Evolutionary conservation across 2,113 vertebrate species (phyloP).

Genomic region (Columba livia): DNA sequence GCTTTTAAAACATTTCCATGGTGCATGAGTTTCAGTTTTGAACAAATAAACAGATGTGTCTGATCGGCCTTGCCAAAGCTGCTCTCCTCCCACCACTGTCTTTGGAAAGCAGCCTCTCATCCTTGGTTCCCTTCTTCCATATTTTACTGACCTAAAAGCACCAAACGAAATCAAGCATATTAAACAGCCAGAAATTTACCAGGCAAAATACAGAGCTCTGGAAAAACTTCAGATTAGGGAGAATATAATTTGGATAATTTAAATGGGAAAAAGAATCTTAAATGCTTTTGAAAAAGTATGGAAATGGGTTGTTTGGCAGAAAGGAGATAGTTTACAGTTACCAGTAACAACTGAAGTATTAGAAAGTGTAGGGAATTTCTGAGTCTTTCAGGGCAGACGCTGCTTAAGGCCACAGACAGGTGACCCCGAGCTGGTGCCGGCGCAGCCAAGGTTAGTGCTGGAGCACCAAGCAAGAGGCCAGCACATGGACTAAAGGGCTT

Average conservation of each 20-base stretch:
- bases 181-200: not conserved
- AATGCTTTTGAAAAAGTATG: not conserved
- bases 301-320: not conserved
- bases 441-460: not conserved
- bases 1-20: not conserved
- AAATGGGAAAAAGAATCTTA: not conserved
- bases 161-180: not conserved
- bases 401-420: not conserved
- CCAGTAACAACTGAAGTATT: not conserved
- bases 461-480: not conserved
- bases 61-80: not conserved
- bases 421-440: not conserved
- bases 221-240: not conserved
- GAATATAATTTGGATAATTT: not conserved
- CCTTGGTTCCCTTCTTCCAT: not conserved
- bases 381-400: not conserved
- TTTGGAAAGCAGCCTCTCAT: not conserved
- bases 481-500: not conserved
- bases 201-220: not conserved
- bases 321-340: not conserved
- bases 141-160: slow-evolving; percentile 1
- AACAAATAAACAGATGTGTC: slow-evolving; percentile 23
- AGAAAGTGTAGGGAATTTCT: not conserved
- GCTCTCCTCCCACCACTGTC: not conserved
- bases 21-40: not conserved